Evolutionary conservation across 2,888 invertebrate genomes (phyloP), one percentile per base, ranked within the genome.

Genomic region (Cartodere bifasciata): DNA sequence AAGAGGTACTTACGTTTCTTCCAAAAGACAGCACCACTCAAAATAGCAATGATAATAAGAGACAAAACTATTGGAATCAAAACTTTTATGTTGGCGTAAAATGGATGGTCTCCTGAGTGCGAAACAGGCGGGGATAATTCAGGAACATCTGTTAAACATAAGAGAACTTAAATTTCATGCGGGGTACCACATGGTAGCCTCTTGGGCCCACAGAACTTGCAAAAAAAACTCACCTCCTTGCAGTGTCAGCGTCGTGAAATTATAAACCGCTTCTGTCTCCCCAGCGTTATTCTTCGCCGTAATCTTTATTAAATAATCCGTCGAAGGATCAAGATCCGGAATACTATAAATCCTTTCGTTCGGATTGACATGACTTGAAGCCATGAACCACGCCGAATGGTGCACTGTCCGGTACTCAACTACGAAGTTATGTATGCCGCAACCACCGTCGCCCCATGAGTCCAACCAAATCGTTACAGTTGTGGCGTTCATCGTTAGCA

Each of bases 221-320:
- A 10, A 13, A 4, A 53, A 45, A 13, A 46, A 64, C 68, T 67
- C 58, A 78, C 85, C 75, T 56, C 82, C 83, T 48, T 74, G 74
- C 10, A 78, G 62, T 4, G 79, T 78, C 38, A 84, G 70, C 2
- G 87, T 88, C 15, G 84, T 83, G 54, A 86, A 83, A 62, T 86
- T 85, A 53, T 86, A 87, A 7, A 83, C 64, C 0, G 84, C 84
- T 26, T 76, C 71, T 2, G 83, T 83, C 38, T 81, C 80, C 1
- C 88, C 88, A 0, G 87, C 87, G 56, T 86, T 85, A 58, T 88
- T 88, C 55, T 83, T 79, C 0, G 87, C 86, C 1, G 77, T 79
- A 37, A 83, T 77, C 39, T 74, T 70, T 4, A 82, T 62, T 35
- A 76, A 74, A 53, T 83, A 82, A 48, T 75, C 76, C 1, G 79